Base-by-base conservation (phyloP, 2,797 vertebrate species). In the Linurgus olivaceus region DNA sequence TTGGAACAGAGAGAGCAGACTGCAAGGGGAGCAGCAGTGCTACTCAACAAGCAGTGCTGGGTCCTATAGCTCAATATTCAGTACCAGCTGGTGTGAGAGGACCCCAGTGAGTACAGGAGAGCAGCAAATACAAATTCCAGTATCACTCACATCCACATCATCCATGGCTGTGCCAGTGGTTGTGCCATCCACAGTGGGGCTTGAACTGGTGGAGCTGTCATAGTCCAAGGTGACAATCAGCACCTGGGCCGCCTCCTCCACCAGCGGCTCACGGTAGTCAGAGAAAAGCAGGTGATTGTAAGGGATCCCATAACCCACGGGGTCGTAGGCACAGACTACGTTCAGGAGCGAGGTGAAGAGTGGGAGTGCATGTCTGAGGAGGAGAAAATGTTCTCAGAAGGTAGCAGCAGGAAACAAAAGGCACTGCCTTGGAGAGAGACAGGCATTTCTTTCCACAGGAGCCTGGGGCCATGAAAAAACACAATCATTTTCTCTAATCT, bases 211-310 rank as follows among this genome's bases (percentile, higher is more conserved):
- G 88, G 98, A 97, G 33, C 98, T 97, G 87, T 99, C 99, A 3
- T 99, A 99, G 97, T 99, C 99, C 97, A 99, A 93, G 13, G 99
- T 99, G 96, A 99, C 99, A 2, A 99, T 99, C 74, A 99, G 98
- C 94, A 99, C 99, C 97, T 99, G 99, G 11, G 99, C 98, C 0
- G 99, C 99, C 96, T 99, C 99, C 97, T 99, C 99, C 96, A 99
- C 99, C 96, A 99, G 98, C 7, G 99, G 99, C 97, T 99, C 99
- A 0, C 99, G 99, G 96, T 99, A 99, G 98, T 99, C 99, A 0
- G 99, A 98, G 97, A 99, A 99, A 21, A 99, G 98, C 96, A 99
- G 98, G 97, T 99, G 99, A 94, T 99, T 99, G 98, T 99, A 99
- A 7, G 99, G 99, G 94, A 99, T 99, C 80, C 99, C 99, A 4